Conservation (phyloP, 2,113 vertebrate species). For the Chaetodon auriga region DNA sequence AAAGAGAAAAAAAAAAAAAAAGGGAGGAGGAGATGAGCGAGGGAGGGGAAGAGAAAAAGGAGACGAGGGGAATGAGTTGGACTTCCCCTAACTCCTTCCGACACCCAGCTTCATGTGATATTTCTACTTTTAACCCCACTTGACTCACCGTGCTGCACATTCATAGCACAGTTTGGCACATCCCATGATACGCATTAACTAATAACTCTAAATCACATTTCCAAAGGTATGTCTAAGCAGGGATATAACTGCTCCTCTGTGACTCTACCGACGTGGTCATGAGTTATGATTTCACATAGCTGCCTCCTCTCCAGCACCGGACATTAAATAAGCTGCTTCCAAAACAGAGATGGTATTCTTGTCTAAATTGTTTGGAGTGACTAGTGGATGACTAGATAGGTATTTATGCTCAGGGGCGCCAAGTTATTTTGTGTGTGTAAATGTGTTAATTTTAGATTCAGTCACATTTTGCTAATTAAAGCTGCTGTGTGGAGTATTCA, state of each 20-base stretch:
- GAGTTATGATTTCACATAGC: constrained; percentile 64
- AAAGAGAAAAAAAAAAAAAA: background rate
- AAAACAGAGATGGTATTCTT: constrained; percentile 61
- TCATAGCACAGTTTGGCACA: constrained; percentile 37
- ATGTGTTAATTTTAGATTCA: constrained; percentile 20
- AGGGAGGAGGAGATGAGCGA: background rate
- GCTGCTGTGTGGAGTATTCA: constrained; percentile 10
- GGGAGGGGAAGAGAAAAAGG: constrained; percentile 5
- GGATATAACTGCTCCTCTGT: constrained; percentile 66
- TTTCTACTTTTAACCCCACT: constrained; percentile 54
- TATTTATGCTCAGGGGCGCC: constrained; percentile 1
- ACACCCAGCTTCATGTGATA: constrained; percentile 64
- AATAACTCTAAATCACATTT: constrained; percentile 77
- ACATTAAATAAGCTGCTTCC: constrained; percentile 36
- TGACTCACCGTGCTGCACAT: constrained; percentile 59
- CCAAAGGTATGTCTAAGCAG: constrained; percentile 62
- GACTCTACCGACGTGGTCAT: constrained; percentile 64
- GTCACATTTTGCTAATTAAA: constrained; percentile 15
- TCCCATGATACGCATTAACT: constrained; percentile 75
- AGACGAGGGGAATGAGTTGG: constrained; percentile 33
- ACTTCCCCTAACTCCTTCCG: constrained; percentile 52
- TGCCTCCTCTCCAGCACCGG: constrained; percentile 25
- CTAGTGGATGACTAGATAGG: constrained; percentile 28
- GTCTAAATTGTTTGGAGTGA: constrained; percentile 48
- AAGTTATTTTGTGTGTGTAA: background rate